These are phyloP conservation scores for Zosterops lateralis DNA, from an alignment of 2,113 vertebrate genomes.

Conservation along the genomic window DNA sequence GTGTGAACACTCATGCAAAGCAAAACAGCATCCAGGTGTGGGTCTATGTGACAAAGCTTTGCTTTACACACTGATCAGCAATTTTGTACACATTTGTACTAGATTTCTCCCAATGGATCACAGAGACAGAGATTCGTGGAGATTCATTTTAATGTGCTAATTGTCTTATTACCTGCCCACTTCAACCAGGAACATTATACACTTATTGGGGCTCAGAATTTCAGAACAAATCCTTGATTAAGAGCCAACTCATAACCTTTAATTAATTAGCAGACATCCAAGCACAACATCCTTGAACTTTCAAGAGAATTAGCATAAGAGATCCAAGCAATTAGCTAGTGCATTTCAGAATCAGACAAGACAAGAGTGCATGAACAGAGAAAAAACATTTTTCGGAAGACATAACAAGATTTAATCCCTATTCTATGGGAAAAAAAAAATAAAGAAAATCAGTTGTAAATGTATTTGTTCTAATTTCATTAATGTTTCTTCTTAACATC, in stretches of 20 bases:
- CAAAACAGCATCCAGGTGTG: neutral
- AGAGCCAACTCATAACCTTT: conserved; percentile 69
- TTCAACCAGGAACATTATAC: neutral
- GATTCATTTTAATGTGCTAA: neutral
- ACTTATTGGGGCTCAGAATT: conserved; percentile 15
- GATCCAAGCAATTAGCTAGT: conserved; percentile 70
- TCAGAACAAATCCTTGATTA: conserved; percentile 68
- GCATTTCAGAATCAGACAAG: conserved; percentile 58
- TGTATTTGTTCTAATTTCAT: neutral
- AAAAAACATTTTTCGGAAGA: neutral
- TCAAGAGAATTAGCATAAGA: conserved; percentile 68
- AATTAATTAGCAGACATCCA: conserved; percentile 73
- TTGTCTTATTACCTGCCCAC: neutral
- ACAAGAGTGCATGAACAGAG: neutral
- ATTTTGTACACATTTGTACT: neutral
- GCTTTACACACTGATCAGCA: neutral
- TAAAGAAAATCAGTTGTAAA: neutral
- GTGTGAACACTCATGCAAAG: neutral
- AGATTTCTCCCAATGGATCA: neutral
- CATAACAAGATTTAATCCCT: neutral
- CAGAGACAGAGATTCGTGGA: neutral
- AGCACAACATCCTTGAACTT: conserved; percentile 76
- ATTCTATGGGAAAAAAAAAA: neutral
- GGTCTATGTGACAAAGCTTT: neutral
- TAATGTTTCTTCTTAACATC: neutral